Conservation (phyloP, 2,113 vertebrate genomes). For the Nothobranchius kuhntae region DNA sequence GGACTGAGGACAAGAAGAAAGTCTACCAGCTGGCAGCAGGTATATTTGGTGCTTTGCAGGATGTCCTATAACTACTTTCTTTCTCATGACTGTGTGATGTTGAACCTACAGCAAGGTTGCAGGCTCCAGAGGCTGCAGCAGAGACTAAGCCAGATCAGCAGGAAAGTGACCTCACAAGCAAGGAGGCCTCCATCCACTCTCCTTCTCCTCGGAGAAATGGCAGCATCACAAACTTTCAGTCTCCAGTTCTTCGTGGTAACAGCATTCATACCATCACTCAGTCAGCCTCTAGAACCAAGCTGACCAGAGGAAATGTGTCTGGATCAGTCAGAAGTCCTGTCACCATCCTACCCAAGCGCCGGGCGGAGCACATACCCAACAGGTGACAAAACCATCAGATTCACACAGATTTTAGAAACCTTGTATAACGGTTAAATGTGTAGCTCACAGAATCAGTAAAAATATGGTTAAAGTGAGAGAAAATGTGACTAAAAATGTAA, state of each 20-base stretch:
- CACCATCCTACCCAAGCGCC: slow-evolving; percentile 72
- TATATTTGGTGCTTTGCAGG: slow-evolving; percentile 54
- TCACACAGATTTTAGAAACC: not conserved
- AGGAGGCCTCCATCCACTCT: slow-evolving; percentile 77
- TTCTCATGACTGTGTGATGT: slow-evolving; percentile 4
- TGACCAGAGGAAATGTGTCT: slow-evolving; percentile 48
- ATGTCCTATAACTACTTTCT: not conserved
- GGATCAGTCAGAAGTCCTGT: slow-evolving; percentile 62
- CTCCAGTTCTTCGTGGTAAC: slow-evolving; percentile 73
- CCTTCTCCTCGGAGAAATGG: slow-evolving; percentile 81
- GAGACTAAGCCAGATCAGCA: slow-evolving; percentile 78
- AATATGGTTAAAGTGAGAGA: too few species aligned
- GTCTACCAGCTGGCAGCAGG: slow-evolving; percentile 90
- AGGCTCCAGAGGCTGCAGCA: slow-evolving; percentile 79
- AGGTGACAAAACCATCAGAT: slow-evolving; percentile 72
- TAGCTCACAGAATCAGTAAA: too few species aligned
- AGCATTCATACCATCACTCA: slow-evolving; percentile 83
- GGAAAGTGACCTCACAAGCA: slow-evolving; percentile 81
- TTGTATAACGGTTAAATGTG: not conserved
- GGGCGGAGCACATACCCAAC: slow-evolving; percentile 66
- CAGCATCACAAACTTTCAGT: slow-evolving; percentile 78
- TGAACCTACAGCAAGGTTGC: slow-evolving; percentile 80
- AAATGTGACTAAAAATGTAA: too few species aligned
- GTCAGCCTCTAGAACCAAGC: slow-evolving; percentile 73
- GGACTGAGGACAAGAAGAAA: slow-evolving; percentile 95